Percentiles rank a stretch among this genome's conserved stretches.
Evolutionary conservation across 2,113 vertebrate species (phyloP).

Genomic region (Procavia capensis): DNA sequence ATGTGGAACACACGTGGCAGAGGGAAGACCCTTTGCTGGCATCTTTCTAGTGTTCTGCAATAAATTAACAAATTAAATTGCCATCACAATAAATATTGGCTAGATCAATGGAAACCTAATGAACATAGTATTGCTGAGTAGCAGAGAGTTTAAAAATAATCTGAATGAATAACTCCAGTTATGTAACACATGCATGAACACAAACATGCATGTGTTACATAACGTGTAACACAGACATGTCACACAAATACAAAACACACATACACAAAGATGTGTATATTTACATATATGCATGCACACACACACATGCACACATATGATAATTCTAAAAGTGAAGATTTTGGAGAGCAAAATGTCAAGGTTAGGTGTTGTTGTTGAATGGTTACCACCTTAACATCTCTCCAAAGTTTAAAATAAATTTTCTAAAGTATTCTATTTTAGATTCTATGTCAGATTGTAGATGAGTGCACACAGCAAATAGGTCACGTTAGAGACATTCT

Average conservation of each 20-base stretch:
- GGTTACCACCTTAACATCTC: background rate
- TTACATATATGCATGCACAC: too few relatives aligned
- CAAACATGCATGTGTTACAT: too few relatives aligned
- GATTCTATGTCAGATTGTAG: background rate
- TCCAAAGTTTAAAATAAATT: background rate
- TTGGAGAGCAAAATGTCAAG: accelerated
- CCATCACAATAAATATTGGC: background rate
- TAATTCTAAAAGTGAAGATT: accelerated
- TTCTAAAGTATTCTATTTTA: background rate
- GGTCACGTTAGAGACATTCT: background rate
- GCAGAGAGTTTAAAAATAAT: background rate
- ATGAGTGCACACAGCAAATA: background rate
- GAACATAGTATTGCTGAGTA: too few relatives aligned
- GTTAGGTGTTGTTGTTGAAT: too few relatives aligned
- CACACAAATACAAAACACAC: background rate
- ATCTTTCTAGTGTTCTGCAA: background rate
- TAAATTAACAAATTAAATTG: background rate
- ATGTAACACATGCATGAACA: accelerated
- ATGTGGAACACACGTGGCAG: background rate
- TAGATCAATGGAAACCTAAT: background rate
- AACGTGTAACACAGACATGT: background rate
- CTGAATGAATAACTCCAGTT: too few relatives aligned
- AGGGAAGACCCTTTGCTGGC: background rate
- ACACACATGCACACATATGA: background rate
- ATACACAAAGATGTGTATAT: background rate